Evolutionary conservation across 2,888 invertebrate species (phyloP).

Genomic region (Mimachlamys varia): DNA sequence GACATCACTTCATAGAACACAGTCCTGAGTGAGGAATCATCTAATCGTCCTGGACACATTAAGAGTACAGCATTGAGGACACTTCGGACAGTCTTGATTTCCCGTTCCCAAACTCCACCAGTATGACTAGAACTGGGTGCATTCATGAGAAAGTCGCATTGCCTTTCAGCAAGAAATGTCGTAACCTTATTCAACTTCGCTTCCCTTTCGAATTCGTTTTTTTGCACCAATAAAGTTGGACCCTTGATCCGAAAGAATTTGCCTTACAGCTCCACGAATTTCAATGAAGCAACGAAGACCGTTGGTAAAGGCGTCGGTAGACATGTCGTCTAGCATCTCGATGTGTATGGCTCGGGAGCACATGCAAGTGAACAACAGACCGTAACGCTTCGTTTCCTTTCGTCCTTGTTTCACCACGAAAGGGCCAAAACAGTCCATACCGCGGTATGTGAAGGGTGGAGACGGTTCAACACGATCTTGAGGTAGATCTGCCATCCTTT

Average conservation of each 20-base stretch:
- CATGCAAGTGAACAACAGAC: constrained; percentile 65
- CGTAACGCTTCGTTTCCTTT: constrained; percentile 64
- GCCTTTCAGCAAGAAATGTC: constrained; percentile 46
- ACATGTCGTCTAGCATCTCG: constrained; percentile 62
- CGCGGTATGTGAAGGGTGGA: constrained; percentile 63
- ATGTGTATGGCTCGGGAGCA: constrained; percentile 63
- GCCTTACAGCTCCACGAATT: constrained; percentile 56
- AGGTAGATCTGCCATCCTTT: constrained; percentile 38
- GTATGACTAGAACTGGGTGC: constrained; percentile 64
- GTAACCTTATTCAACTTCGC: constrained; percentile 36
- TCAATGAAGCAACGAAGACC: constrained; percentile 60
- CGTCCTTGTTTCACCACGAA: constrained; percentile 63
- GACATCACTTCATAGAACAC: constrained; percentile 51
- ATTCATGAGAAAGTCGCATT: constrained; percentile 60
- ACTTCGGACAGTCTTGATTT: constrained; percentile 59
- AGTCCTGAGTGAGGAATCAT: constrained; percentile 16
- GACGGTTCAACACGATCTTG: constrained; percentile 57
- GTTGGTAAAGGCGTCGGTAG: constrained; percentile 65
- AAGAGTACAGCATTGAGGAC: constrained; percentile 58
- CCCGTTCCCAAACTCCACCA: constrained; percentile 67
- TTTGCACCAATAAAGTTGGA: constrained; percentile 66
- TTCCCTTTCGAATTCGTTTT: constrained; percentile 55
- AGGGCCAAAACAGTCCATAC: constrained; percentile 68
- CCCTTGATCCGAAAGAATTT: constrained; percentile 62
- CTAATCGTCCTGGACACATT: constrained; percentile 38